Percentiles rank a stretch among this genome's conserved stretches.
Evolutionary conservation across 2,888 invertebrate genomes (phyloP).

Genomic region (Platycheirus albimanus): DNA sequence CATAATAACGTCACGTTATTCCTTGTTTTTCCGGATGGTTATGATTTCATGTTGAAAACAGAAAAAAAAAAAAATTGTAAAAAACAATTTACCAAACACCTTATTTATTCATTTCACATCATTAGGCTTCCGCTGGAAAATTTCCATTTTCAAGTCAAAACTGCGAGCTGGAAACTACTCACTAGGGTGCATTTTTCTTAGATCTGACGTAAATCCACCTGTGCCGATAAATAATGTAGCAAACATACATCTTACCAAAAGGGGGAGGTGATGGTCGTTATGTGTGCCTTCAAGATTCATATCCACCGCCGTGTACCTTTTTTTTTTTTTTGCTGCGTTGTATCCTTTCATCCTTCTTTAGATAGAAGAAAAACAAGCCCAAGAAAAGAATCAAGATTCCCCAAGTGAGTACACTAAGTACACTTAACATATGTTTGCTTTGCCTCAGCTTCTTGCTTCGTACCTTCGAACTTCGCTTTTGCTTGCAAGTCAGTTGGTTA

Average conservation of each 20-base stretch:
- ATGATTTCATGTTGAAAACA: background rate
- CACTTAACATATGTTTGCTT: constrained; percentile 70
- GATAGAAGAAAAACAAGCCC: constrained; percentile 17
- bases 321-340: too few relatives aligned
- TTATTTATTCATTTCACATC: constrained; percentile 25
- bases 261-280: constrained; percentile 57
- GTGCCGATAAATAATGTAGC: constrained; percentile 69
- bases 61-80: background rate
- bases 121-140: constrained; percentile 30
- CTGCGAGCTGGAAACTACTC: constrained; percentile 63
- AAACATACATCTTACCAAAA: constrained; percentile 57
- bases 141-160: constrained; percentile 58
- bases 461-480: too few relatives aligned
- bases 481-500: constrained; percentile 2
- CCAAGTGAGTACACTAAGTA: constrained; percentile 67
- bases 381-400: constrained; percentile 43
- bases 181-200: constrained; percentile 66
- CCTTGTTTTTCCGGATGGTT: too few relatives aligned
- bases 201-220: constrained; percentile 66
- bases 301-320: constrained; percentile 5
- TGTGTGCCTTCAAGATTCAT: constrained; percentile 48
- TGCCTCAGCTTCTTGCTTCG: constrained; percentile 21
- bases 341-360: constrained; percentile 10
- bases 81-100: constrained; percentile 14
- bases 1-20: too few relatives aligned